Evolutionary conservation across 2,888 invertebrate species (phyloP).

Genomic region (Mimachlamys varia): DNA sequence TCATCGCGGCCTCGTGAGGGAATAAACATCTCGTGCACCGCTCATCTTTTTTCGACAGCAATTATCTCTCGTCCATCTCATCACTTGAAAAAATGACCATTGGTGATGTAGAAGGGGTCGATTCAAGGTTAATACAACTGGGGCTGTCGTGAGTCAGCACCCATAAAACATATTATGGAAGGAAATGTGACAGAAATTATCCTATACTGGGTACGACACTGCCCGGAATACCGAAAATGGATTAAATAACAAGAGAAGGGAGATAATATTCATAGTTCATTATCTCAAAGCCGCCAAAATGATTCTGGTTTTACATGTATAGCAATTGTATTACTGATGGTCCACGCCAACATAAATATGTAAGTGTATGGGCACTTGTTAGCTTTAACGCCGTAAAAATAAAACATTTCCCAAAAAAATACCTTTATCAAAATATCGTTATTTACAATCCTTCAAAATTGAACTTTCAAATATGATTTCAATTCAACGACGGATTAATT

Average conservation of each 20-base stretch:
- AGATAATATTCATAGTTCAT: background rate
- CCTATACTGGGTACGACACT: background rate
- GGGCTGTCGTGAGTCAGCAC: background rate
- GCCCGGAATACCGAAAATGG: background rate
- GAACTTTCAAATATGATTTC: too few relatives aligned
- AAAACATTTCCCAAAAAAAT: background rate
- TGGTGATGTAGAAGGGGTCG: background rate
- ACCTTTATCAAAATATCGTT: background rate
- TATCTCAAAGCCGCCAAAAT: background rate
- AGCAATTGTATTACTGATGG: background rate
- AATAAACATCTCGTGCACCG: constrained; percentile 2
- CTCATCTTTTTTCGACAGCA: constrained; percentile 36
- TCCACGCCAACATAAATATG: background rate
- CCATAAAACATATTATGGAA: constrained; percentile 11
- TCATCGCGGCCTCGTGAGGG: background rate
- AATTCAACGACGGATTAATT: background rate
- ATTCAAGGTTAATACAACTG: background rate
- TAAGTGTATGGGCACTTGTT: background rate
- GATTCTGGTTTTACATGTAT: background rate
- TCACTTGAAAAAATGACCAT: background rate
- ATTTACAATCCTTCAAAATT: background rate
- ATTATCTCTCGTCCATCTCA: constrained; percentile 20
- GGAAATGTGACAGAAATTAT: constrained; percentile 26
- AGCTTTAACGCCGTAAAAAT: background rate
- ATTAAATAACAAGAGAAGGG: background rate